Conservation (phyloP, 2,113 vertebrate species). For the Neolamprologus kungweensis region DNA sequence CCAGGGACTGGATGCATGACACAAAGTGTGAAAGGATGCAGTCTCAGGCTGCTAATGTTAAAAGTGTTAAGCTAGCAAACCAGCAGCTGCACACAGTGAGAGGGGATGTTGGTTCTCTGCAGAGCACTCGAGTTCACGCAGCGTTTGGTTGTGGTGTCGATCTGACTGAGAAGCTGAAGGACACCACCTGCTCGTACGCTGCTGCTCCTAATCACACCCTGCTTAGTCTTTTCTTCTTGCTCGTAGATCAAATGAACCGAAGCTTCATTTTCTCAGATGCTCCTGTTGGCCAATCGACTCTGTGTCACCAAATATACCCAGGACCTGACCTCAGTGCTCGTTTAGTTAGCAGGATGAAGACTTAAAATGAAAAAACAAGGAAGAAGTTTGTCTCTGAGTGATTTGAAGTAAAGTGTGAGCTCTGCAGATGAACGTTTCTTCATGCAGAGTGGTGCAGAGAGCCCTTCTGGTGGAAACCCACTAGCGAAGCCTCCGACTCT, state of each 20-base stretch:
- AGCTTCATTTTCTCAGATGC: not conserved
- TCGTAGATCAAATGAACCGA: not conserved
- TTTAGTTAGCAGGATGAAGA: not conserved
- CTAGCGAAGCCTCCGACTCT: not conserved
- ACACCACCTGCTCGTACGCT: accelerated
- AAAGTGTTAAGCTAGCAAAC: not conserved
- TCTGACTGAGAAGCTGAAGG: not conserved
- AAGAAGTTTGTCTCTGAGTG: accelerated
- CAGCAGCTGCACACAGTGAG: not conserved
- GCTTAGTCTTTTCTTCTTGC: not conserved
- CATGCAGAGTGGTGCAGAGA: not conserved
- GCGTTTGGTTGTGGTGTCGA: not conserved
- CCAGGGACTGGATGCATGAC: not conserved
- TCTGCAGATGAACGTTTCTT: not conserved
- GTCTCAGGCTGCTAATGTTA: not conserved
- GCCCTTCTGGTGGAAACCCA: not conserved
- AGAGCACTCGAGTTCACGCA: not conserved
- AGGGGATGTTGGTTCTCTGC: not conserved
- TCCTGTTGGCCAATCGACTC: not conserved
- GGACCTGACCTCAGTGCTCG: accelerated
- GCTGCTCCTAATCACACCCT: not conserved
- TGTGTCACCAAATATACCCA: not conserved
- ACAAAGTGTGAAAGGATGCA: not conserved
- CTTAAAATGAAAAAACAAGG: not conserved
- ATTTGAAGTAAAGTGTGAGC: accelerated